Evolutionary conservation across 2,113 vertebrate genomes (phyloP).

Genomic region (Colaptes auratus): DNA sequence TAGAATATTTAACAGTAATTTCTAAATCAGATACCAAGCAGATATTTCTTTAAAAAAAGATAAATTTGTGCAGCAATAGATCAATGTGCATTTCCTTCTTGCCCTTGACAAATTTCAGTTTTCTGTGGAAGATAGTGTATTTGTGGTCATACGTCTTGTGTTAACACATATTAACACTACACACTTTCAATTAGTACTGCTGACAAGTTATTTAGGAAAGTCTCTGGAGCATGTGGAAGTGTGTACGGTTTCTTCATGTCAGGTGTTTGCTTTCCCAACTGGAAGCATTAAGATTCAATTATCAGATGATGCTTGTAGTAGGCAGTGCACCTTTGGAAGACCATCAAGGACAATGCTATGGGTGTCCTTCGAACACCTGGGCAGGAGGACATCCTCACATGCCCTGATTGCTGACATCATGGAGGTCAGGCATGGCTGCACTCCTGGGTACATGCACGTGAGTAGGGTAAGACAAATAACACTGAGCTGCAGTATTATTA

Average conservation of each 20-base stretch:
- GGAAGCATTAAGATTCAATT: neutral
- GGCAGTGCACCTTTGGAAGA: neutral
- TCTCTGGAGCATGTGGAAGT: slow-evolving; percentile 27
- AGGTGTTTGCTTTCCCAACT: slow-evolving; percentile 37
- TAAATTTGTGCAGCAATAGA: neutral
- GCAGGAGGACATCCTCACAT: neutral
- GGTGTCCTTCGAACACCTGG: neutral
- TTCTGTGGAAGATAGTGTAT: neutral
- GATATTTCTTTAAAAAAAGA: neutral
- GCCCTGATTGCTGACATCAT: fast-evolving
- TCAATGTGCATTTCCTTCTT: neutral
- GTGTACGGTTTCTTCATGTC: neutral
- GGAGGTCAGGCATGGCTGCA: fast-evolving
- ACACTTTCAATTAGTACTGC: neutral
- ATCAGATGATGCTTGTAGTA: neutral
- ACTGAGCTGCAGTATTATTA: fast-evolving
- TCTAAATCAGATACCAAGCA: neutral
- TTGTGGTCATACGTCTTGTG: neutral
- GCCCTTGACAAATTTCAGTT: neutral
- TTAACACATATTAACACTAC: neutral
- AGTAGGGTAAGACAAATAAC: fast-evolving
- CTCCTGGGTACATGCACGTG: fast-evolving
- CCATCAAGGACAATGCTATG: neutral
- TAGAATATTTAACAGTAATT: neutral
- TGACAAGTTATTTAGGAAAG: slow-evolving; percentile 35